Evolutionary conservation across 2,888 invertebrate genomes (phyloP), one percentile per base, ranked within the genome.

Genomic region (Agrypnus murinus): DNA sequence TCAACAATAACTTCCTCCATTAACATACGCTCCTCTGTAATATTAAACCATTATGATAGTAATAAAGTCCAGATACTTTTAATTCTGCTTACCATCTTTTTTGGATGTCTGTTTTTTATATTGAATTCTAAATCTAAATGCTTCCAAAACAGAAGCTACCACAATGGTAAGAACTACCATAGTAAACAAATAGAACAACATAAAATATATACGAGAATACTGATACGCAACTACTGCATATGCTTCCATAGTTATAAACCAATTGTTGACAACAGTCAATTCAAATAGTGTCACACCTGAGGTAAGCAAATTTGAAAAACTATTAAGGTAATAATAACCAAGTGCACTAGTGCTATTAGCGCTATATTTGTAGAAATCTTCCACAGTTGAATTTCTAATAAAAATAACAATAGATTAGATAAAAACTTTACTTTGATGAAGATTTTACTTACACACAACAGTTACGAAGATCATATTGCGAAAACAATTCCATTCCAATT

Each of bases 161-260:
- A 96, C 94, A 71, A 96, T 95, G 0, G 95, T 95, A 79, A 96
- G 86, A n/a, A 96, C 95, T 71, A 93, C 94, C 95, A 96, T 95
- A 63, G 95, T 96, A 79, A 94, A 92, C 58, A 96, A 86, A 84
- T 95, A 96, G 86, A 96, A 96, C 40, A 90, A 87, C 93, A 96
- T 96, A 82, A 96, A 96, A 83, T 93, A 96, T n/a, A 93, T 85
- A 76, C 95, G 87, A 64, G 92, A 92, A 85, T 92, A 93, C 80
- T 92, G 89, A 58, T 91, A 89, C 0, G 91, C 90, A 14, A 92
- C 92, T 0, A 89, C 87, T 0, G 93, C 92, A 81, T 92, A 94
- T 0, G 93, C 95, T 82, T 95, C 94, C 96, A 96, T 96, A 19
- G 95, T 89, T 67, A 95, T 93, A 80, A 96, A 95, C 96, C 96